Conservation (phyloP, 2,888 invertebrate genomes). For the Andrena fulva region DNA sequence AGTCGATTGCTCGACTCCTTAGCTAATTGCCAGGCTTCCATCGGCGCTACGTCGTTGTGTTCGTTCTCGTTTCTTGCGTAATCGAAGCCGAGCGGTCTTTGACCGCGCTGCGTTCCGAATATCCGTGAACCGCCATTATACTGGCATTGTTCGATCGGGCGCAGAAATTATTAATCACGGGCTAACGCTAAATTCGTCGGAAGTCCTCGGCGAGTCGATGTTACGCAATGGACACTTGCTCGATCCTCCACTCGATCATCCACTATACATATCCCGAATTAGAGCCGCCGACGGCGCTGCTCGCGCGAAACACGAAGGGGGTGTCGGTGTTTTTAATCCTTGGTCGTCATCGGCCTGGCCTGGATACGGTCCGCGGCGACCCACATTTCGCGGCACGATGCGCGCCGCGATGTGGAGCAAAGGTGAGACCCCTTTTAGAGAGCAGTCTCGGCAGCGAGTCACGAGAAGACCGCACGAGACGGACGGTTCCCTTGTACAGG, state of each 20-base stretch:
- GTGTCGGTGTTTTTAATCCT: conserved; percentile 27
- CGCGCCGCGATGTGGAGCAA: conserved; percentile 48
- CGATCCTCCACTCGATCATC: too few relatives aligned
- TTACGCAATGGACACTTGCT: too few relatives aligned
- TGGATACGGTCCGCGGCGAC: conserved; percentile 48
- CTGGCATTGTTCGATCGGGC: not conserved
- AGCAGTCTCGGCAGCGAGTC: conserved; percentile 55
- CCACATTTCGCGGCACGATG: conserved; percentile 38
- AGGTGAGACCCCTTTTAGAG: conserved; percentile 61
- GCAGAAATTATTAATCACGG: too few relatives aligned
- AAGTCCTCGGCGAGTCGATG: too few relatives aligned
- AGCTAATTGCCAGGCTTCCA: conserved; percentile 65
- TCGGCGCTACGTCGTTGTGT: conserved; percentile 25
- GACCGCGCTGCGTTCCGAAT: conserved; percentile 45
- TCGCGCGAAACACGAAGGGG: conserved; percentile 14
- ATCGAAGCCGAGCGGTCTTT: conserved; percentile 50
- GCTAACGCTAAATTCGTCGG: too few relatives aligned
- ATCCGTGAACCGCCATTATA: not conserved
- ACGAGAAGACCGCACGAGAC: conserved; percentile 49
- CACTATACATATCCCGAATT: conserved; percentile 9
- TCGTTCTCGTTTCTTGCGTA: conserved; percentile 45
- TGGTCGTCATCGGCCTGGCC: conserved; percentile 39
- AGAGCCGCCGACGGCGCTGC: not conserved
- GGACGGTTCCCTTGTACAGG: conserved; percentile 43
- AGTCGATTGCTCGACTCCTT: conserved; percentile 73